Conservation (phyloP, 1,140 invertebrate species). For the Fopius arisanus region DNA sequence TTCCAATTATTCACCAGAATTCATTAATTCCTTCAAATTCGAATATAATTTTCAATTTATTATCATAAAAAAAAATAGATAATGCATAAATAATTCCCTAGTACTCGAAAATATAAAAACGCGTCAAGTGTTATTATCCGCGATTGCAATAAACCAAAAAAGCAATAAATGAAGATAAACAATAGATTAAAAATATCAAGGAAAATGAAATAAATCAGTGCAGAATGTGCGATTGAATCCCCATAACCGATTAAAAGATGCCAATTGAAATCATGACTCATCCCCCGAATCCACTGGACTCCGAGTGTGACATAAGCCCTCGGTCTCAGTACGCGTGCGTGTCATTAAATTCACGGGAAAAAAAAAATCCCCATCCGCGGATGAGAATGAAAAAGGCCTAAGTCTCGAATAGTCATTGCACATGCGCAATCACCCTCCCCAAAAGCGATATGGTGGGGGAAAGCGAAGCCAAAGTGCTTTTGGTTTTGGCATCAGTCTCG, state of each 20-base stretch:
- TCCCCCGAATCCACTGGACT: neutral
- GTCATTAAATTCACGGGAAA: constrained; percentile 1
- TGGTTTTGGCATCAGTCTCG: constrained; percentile 1
- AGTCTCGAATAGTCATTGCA: neutral
- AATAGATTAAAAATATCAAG: too few species aligned
- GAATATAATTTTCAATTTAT: too few species aligned
- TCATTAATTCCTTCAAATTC: too few species aligned
- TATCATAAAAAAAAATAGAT: too few species aligned
- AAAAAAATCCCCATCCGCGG: constrained; percentile 18
- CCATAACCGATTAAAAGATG: neutral
- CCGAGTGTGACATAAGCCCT: too few species aligned
- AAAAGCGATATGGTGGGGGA: neutral
- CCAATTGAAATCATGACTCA: neutral
- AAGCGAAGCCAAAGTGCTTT: neutral
- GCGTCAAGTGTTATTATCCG: too few species aligned
- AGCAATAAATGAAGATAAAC: too few species aligned
- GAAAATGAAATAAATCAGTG: too few species aligned
- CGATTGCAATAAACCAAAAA: too few species aligned
- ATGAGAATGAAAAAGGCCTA: constrained; percentile 3
- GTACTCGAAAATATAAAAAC: too few species aligned
- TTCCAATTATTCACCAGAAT: too few species aligned
- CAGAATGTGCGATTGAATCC: neutral
- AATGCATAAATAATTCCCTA: too few species aligned
- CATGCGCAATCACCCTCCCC: constrained; percentile 16
- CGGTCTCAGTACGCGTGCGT: neutral